A percentile compares a stretch with the other conserved stretches of the same genome.
Evolutionary conservation across 2,113 vertebrate genomes (phyloP).

Genomic region (Gambusia affinis): DNA sequence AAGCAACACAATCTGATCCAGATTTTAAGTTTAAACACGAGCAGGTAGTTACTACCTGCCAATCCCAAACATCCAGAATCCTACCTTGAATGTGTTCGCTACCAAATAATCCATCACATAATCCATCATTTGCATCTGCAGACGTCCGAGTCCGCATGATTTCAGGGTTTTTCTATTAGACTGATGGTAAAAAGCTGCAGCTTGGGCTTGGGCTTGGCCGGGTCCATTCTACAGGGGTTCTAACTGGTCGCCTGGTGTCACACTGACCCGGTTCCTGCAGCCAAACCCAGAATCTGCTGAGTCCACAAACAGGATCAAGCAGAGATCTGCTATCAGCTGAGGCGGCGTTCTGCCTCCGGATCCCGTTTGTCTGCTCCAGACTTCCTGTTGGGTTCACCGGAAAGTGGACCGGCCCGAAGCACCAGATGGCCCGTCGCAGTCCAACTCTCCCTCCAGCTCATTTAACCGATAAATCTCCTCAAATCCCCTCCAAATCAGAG

Average conservation of each 20-base stretch:
- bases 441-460: constrained; percentile 50
- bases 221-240: constrained; percentile 36
- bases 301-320: neutral
- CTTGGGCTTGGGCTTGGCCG: constrained; percentile 29
- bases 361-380: constrained; percentile 2
- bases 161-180: constrained; percentile 17
- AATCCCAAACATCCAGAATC: constrained; percentile 6
- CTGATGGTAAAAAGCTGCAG: constrained; percentile 24
- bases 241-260: neutral
- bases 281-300: neutral
- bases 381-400: constrained; percentile 12
- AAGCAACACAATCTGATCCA: constrained; percentile 18
- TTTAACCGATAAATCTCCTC: constrained; percentile 49
- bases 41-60: neutral
- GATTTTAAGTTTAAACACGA: neutral
- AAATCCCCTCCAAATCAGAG: constrained; percentile 48
- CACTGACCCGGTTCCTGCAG: neutral
- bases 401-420: constrained; percentile 44
- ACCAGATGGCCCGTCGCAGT: constrained; percentile 61
- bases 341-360: constrained; percentile 8
- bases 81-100: constrained; percentile 55
- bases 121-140: constrained; percentile 28
- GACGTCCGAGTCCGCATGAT: constrained; percentile 30
- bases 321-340: neutral
- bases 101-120: constrained; percentile 56